These are phyloP conservation scores for Bombyx huttoni DNA, from an alignment of 2,888 invertebrate genomes.

Conservation along the genomic window DNA sequence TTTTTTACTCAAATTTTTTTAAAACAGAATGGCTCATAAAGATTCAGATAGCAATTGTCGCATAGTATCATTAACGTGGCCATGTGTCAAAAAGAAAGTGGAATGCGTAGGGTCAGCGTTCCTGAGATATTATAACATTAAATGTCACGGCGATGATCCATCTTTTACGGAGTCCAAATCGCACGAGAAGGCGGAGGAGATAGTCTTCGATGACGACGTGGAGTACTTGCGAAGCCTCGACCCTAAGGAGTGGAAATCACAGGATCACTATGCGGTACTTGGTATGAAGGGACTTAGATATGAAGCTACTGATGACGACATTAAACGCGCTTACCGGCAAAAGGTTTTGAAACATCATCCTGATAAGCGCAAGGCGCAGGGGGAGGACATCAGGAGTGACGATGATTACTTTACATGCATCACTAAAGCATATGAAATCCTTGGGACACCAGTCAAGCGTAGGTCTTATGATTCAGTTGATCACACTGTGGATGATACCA, in stretches of 20 bases:
- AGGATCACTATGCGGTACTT: slow-evolving; percentile 97
- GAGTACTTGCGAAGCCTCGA: slow-evolving; percentile 89
- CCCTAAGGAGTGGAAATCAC: slow-evolving; percentile 97
- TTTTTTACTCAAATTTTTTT: too few relatives aligned
- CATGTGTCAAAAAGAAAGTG: slow-evolving; percentile 46
- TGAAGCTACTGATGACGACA: slow-evolving; percentile 92
- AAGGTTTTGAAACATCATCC: slow-evolving; percentile 92
- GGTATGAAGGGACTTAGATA: slow-evolving; percentile 88
- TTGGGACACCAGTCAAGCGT: slow-evolving; percentile 84
- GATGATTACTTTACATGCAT: slow-evolving; percentile 99
- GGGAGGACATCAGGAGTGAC: slow-evolving; percentile 89
- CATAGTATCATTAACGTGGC: slow-evolving; percentile 43
- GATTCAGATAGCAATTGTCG: slow-evolving; percentile 33
- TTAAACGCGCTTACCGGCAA: slow-evolving; percentile 91
- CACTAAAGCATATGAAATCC: slow-evolving; percentile 95
- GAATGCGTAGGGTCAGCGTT: slow-evolving; percentile 68
- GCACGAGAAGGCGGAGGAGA: slow-evolving; percentile 55
- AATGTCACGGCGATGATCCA: slow-evolving; percentile 62
- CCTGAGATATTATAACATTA: slow-evolving; percentile 60
- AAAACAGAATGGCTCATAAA: slow-evolving; percentile 54
- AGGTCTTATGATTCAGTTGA: slow-evolving; percentile 97
- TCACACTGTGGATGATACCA: slow-evolving; percentile 90
- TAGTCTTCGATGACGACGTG: slow-evolving; percentile 78
- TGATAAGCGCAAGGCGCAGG: slow-evolving; percentile 94
- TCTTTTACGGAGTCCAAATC: slow-evolving; percentile 48